Base-by-base conservation (phyloP, 2,888 invertebrate genomes). In the Neocrepidodera transversa region DNA sequence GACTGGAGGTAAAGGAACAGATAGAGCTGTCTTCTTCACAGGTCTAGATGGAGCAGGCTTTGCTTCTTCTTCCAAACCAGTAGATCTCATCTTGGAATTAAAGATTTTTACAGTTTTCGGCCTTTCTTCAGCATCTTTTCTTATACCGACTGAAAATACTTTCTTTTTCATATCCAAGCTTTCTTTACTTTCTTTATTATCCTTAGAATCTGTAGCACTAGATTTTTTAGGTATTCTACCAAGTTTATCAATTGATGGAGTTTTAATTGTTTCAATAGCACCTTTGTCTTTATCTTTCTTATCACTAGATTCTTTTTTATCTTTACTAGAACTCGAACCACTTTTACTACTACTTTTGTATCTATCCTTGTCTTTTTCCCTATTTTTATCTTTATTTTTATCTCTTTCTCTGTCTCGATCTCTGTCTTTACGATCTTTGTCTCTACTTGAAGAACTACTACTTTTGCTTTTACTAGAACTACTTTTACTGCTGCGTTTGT, bases 31-130 rank as follows among this genome's bases (percentile, higher is more conserved):
- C 75, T 86, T 87, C 71, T 89, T 86, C 1, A 86, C 78, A 0
- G 85, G 82, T 56, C 91, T 83, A 2, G 92, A 90, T 1, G 91
- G 90, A 10, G 94, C 92, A n/a, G 92, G 92, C 73, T 91, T 91
- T 0, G 88, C 85, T 81, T 92, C 93, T 78, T 95, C 94, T 75
- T 92, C 92, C 52, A 95, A 80, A 30, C 95, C 95, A 71, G 94
- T 95, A 48, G 93, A 93, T 67, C 96, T 86, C 82, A 95, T 94
- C 81, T 93, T 94, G 0, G 93, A 92, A 79, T 93, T 89, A 77
- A 90, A 93, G 11, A 92, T 91, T 84, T 95, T 96, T 0, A 95
- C 95, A 32, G 95, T 95, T 81, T 93, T 93, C 2, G 93, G 90
- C 71, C 94, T 83, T 52, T 82, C 86, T 50, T 87, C 85, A 66